These are phyloP conservation scores for Serripes groenlandicus DNA, from an alignment of 2,888 invertebrate species.

Conservation along the genomic window DNA sequence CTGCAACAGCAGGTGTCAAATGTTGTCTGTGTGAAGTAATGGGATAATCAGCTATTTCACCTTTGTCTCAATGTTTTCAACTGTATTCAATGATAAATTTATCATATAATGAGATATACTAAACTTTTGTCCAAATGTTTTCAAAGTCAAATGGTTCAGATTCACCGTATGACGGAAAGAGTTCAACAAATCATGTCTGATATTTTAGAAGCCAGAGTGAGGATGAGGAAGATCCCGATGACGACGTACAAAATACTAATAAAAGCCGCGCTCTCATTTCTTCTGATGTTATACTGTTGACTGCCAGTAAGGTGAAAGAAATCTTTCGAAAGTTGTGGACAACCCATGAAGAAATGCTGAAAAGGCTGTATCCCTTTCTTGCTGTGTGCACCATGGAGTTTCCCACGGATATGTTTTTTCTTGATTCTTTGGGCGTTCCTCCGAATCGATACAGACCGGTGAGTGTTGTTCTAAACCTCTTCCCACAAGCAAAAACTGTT, in stretches of 20 bases:
- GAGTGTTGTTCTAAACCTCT: conserved; percentile 72
- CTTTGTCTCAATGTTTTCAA: too few relatives aligned
- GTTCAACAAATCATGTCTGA: too few relatives aligned
- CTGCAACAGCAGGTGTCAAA: too few relatives aligned
- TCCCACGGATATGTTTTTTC: conserved; percentile 94
- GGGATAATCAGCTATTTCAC: too few relatives aligned
- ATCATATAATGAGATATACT: neutral
- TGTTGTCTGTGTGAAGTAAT: too few relatives aligned
- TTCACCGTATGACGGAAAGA: too few relatives aligned
- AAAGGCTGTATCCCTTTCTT: conserved; percentile 87
- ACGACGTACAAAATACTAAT: too few relatives aligned
- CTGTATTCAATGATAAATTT: neutral
- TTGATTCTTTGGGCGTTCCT: conserved; percentile 93
- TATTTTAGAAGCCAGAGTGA: too few relatives aligned
- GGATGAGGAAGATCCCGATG: conserved; percentile 31
- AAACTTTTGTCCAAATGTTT: neutral
- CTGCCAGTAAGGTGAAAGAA: conserved; percentile 86
- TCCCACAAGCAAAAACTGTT: neutral
- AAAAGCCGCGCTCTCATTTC: too few relatives aligned
- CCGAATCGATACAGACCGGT: conserved; percentile 95
- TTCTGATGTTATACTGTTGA: conserved; percentile 74
- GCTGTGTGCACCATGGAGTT: conserved; percentile 50
- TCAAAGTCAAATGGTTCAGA: neutral
- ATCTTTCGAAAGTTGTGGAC: conserved; percentile 88
- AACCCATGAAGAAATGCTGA: conserved; percentile 90